These are phyloP conservation scores for Xenopus laevis DNA, from an alignment of 2,113 vertebrate genomes.

Conservation along the genomic window DNA sequence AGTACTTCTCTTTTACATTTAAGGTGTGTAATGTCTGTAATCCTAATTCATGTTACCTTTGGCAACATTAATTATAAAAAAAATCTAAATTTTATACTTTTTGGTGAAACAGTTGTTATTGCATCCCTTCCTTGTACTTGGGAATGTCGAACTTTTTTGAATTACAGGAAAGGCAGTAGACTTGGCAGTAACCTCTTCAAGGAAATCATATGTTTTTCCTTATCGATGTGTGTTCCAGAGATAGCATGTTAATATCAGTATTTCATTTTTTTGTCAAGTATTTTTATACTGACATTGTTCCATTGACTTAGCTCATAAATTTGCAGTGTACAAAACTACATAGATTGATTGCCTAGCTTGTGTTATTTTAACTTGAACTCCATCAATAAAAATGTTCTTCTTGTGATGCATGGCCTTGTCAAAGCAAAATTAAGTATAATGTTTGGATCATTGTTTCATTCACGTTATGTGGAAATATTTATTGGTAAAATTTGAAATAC, in stretches of 20 bases:
- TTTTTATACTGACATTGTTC: slow-evolving; percentile 33
- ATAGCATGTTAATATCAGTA: slow-evolving; percentile 21
- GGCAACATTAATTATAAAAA: no score
- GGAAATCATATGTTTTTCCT: not conserved
- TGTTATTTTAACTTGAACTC: slow-evolving; percentile 43
- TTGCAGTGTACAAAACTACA: slow-evolving; percentile 15
- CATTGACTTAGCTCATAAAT: slow-evolving; percentile 32
- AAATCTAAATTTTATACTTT: no score
- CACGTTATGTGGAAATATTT: not conserved
- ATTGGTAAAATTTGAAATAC: not conserved
- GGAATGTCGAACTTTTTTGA: no score
- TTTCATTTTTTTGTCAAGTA: slow-evolving; percentile 4
- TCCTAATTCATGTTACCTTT: no score
- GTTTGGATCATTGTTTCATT: slow-evolving; percentile 18
- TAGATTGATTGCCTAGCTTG: slow-evolving; percentile 34
- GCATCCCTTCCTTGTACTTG: no score
- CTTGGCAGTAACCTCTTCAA: not conserved
- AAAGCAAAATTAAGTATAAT: slow-evolving; percentile 31
- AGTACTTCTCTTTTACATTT: no score
- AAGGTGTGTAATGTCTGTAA: no score
- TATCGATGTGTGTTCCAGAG: not conserved
- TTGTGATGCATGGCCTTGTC: slow-evolving; percentile 36
- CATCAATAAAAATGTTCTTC: slow-evolving; percentile 39
- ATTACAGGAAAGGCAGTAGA: no score
- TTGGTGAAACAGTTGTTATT: no score